Evolutionary conservation across 2,888 invertebrate genomes (phyloP).

Genomic region (Sisyra terminalis): DNA sequence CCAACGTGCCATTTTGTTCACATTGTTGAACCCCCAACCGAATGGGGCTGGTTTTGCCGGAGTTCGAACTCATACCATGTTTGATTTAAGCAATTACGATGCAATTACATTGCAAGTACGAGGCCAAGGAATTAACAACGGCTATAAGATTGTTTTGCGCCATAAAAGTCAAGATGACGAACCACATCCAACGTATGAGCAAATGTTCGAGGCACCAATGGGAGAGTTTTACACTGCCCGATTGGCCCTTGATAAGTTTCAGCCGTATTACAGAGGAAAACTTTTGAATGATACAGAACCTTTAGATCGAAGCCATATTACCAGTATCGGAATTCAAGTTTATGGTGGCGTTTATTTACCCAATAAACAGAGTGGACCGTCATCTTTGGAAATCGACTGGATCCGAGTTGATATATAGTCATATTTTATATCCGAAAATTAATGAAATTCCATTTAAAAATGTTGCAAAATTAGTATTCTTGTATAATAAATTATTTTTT

Average conservation of each 20-base stretch:
- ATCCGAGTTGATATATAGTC: conserved; percentile 26
- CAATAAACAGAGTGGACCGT: conserved; percentile 43
- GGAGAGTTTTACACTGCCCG: conserved; percentile 31
- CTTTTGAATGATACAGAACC: conserved; percentile 36
- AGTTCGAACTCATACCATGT: conserved; percentile 29
- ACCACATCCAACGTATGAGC: conserved; percentile 41
- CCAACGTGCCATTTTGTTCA: conserved; percentile 44
- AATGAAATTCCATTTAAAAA: too few species aligned
- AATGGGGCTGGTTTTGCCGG: conserved; percentile 54
- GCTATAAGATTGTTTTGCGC: conserved; percentile 40
- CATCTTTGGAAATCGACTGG: conserved; percentile 44
- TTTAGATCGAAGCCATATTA: conserved; percentile 36
- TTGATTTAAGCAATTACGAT: conserved; percentile 31
- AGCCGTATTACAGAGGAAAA: conserved; percentile 42
- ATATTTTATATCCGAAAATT: neutral
- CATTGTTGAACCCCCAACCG: conserved; percentile 44
- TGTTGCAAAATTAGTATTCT: too few species aligned
- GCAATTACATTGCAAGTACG: conserved; percentile 36
- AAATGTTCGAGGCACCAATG: conserved; percentile 35
- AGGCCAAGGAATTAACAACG: conserved; percentile 38
- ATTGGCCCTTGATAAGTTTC: conserved; percentile 37
- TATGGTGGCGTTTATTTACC: conserved; percentile 48
- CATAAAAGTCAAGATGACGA: conserved; percentile 38
- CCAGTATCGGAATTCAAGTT: conserved; percentile 44
- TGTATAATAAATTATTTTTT: too few species aligned